A percentile compares a stretch with the other conserved stretches of the same genome.
phyloP scores from a whole-genome alignment of 1,140 invertebrate species.

The Orchesella cincta region DNA sequence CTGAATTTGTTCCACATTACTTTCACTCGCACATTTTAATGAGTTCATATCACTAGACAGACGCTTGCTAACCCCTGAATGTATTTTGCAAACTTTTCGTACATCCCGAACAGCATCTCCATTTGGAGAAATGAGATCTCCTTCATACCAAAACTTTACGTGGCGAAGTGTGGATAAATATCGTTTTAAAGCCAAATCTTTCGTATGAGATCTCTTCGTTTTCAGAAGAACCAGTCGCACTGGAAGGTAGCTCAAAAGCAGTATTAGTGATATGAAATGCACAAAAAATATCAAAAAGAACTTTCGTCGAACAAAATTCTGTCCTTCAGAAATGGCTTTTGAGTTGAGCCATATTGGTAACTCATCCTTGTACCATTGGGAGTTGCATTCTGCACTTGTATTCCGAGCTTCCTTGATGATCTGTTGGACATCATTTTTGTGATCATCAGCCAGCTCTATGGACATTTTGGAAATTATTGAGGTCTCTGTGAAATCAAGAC shows the following conservation, averaged over 20 bases:
- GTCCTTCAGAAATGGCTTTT: conserved; percentile 40
- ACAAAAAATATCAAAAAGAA: conserved; percentile 46
- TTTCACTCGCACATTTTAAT: background rate
- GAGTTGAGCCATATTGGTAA: conserved; percentile 40
- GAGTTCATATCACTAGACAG: no score
- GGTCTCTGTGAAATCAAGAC: no score
- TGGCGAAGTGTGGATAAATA: conserved; percentile 47
- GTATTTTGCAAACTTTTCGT: conserved; percentile 32
- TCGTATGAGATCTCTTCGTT: conserved; percentile 41
- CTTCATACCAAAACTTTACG: conserved; percentile 48
- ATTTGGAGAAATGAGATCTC: conserved; percentile 14
- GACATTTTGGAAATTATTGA: no score
- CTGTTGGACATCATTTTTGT: no score
- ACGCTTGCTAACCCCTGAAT: conserved; percentile 31
- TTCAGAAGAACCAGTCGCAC: conserved; percentile 37
- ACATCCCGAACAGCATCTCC: conserved; percentile 32
- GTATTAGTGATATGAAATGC: conserved; percentile 47
- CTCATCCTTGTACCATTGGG: no score
- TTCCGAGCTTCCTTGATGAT: background rate
- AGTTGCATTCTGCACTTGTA: no score
- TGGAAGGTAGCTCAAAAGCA: conserved; percentile 44
- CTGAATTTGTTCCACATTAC: background rate
- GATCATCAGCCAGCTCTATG: no score
- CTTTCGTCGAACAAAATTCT: conserved; percentile 40
- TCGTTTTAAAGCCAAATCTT: conserved; percentile 20